A percentile compares a stretch with the other conserved stretches of the same genome.
These are phyloP conservation scores for Illadopsis cleaveri DNA, from an alignment of 2,113 vertebrate species.

Conservation along the genomic window DNA sequence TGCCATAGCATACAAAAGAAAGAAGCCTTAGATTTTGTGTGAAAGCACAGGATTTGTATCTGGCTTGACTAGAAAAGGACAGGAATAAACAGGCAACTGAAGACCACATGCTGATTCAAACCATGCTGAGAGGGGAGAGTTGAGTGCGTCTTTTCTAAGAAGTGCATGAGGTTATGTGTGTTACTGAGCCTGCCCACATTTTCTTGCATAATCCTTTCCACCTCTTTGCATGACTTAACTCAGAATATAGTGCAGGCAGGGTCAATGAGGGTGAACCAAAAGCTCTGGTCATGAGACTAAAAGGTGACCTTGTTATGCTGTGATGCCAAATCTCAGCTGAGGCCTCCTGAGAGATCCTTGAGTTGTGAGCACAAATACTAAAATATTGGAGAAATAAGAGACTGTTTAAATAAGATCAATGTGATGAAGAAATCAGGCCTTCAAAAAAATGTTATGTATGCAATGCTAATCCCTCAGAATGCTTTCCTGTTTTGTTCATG, in stretches of 20 bases:
- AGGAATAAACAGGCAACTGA: not conserved
- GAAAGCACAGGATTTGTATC: not conserved
- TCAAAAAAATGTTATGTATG: not conserved
- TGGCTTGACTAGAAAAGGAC: not conserved
- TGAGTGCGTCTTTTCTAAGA: not conserved
- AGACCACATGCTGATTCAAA: not conserved
- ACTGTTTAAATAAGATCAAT: not conserved
- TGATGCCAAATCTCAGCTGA: not conserved
- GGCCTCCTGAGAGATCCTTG: not conserved
- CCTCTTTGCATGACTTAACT: constrained; percentile 25
- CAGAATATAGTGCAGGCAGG: not conserved
- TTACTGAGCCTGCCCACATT: not conserved
- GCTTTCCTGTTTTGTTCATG: not conserved
- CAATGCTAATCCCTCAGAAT: not conserved
- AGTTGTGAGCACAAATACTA: not conserved
- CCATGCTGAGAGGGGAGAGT: not conserved
- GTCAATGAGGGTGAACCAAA: not conserved
- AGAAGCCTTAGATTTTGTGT: not conserved
- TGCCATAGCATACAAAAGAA: not conserved
- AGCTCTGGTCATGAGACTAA: constrained; percentile 36
- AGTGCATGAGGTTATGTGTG: not conserved
- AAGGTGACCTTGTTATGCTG: constrained; percentile 58
- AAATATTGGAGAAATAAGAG: not conserved
- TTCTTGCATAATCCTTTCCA: constrained; percentile 5
- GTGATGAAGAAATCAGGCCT: not conserved